Conservation (phyloP, 2,797 vertebrate species). For the Sebastes nivosus region DNA sequence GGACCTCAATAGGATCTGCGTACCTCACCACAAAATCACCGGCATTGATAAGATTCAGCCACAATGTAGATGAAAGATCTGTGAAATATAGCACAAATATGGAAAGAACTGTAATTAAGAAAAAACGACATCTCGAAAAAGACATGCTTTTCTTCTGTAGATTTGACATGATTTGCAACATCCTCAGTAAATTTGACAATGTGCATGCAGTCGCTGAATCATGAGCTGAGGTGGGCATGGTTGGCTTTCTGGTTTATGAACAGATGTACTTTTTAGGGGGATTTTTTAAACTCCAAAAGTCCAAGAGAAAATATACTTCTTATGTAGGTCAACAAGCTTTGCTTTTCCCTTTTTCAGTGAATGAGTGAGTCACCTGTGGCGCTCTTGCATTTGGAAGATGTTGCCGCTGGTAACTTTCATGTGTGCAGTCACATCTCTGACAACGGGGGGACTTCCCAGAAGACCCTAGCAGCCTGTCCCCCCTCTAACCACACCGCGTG, state of each 20-base stretch:
- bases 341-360: slow-evolving; percentile 39
- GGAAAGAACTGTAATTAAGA: slow-evolving; percentile 17
- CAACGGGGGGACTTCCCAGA: slow-evolving; percentile 70
- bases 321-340: slow-evolving; percentile 47
- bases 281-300: slow-evolving; percentile 32
- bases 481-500: slow-evolving; percentile 51
- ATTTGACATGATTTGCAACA: neutral
- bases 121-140: neutral
- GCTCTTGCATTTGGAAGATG: slow-evolving; percentile 25
- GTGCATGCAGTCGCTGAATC: neutral
- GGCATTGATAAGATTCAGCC: slow-evolving; percentile 30
- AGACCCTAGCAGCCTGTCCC: slow-evolving; percentile 53
- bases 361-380: slow-evolving; percentile 58
- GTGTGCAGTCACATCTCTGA: slow-evolving; percentile 33
- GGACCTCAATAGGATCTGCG: slow-evolving; percentile 55
- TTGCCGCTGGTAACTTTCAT: slow-evolving; percentile 33
- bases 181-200: neutral
- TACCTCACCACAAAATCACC: slow-evolving; percentile 65
- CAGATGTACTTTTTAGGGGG: slow-evolving; percentile 37
- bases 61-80: slow-evolving; percentile 25
- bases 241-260: neutral
- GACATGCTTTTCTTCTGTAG: neutral
- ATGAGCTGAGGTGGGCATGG: neutral
- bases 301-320: slow-evolving; percentile 10
- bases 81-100: slow-evolving; percentile 9